A percentile compares a stretch with the other conserved stretches of the same genome.
phyloP scores from a whole-genome alignment of 2,113 vertebrate genomes.

The Chionomys nivalis region DNA sequence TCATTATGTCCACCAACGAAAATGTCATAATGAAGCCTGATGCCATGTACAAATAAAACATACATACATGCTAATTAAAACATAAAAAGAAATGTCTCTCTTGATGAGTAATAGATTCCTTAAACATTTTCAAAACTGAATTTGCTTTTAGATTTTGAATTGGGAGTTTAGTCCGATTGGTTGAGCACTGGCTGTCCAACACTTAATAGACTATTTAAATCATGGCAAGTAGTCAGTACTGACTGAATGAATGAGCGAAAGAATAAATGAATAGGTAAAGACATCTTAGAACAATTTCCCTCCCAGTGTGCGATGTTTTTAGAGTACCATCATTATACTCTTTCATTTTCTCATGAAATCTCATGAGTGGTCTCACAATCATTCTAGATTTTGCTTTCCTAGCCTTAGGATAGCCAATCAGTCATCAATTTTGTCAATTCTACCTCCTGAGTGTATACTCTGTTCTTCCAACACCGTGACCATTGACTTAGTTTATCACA shows the following conservation, averaged over 20 bases:
- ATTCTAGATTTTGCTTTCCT: background rate
- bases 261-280: background rate
- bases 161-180: background rate
- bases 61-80: background rate
- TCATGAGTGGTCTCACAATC: background rate
- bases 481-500: background rate
- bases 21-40: background rate
- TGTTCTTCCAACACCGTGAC: background rate
- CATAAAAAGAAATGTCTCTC: background rate
- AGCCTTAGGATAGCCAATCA: background rate
- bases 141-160: background rate
- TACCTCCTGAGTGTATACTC: background rate
- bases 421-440: background rate
- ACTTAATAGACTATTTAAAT: background rate
- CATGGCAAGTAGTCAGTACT: background rate
- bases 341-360: background rate
- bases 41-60: too few relatives aligned
- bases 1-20: background rate
- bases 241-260: background rate
- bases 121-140: background rate
- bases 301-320: background rate
- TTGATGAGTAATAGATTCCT: background rate
- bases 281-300: background rate
- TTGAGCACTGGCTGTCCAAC: background rate
- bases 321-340: background rate